Evolutionary conservation across 2,113 vertebrate species (phyloP), one percentile per base, ranked within the genome.

Genomic region (Carlito syrichta): DNA sequence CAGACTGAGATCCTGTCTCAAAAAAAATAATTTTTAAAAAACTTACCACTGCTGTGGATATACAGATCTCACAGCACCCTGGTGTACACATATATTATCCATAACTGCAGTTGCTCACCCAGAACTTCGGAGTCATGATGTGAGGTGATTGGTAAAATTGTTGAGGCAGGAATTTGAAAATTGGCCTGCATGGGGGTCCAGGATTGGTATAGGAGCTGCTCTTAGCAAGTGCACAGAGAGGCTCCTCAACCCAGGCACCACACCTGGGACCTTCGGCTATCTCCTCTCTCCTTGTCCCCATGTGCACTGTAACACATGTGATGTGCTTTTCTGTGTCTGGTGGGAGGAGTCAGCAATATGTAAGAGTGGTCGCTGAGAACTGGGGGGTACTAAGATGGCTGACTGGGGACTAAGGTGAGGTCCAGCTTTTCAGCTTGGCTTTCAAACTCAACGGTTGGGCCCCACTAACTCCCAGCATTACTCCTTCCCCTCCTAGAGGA

Each of bases 71-170:
- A 2, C 16, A 30, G 38, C 1, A 1, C 17, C n/a, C 27, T 38
- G 50, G 22, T 0, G 0, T 20, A 3, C 27, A n/a, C 19, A 0
- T 23, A 54, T 0, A 6, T 32, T 14, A 10, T 56, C 52, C 35
- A 0, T 27, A 32, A 5, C 66, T 71, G 13, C n/a, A 35, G 3
- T 8, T 63, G 45, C 30, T 91, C 38, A 43, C 52, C 35, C 22
- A 32, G 27, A 48, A 12, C 66, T 78, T 45, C n/a, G 45, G 38
- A 38, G 73, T 60, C 40, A 4, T 11, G 76, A 54, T 19, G 0
- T 25, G 77, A 74, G 4, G 60, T 85, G 63, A 19, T 11, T 32
- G 38, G 2, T 11, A 52, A 82, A 73, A 30, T 19, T 32, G 32
- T 89, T 74, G n/a, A 3, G 23, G 58, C 56, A 78, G 62, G 38